Base-by-base conservation (phyloP, 2,888 invertebrate genomes). In the Tachystola acroxantha region DNA sequence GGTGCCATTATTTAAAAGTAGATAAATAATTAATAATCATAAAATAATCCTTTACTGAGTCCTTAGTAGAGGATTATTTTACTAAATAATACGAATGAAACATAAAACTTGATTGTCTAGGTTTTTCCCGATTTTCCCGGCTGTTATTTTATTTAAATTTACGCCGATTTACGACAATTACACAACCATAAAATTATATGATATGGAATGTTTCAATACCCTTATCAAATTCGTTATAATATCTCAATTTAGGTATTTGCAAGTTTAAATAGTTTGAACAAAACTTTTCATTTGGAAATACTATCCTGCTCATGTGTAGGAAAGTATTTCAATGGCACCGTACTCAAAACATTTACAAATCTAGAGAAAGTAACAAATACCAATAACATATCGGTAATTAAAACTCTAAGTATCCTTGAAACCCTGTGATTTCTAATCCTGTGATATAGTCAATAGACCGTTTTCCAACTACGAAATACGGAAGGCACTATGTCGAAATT, bases 341-440 rank as follows among this genome's bases (percentile, higher is more conserved):
- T 26, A 10, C 2, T 40, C 50, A 53, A 54, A 46, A 48, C 57
- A 47, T 33, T 37, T 40, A 32, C 43, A 48, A 10, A 7, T 7
- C 13, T 6, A 16, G 25, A 19, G 11, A 28, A 20, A n/a, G 14
- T 13, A 29, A 24, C 28, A 20, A 29, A 28, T 13, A 14, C 27
- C 5, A 38, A 42, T 41, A 40, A 45, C 39, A 36, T 39, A 52
- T 51, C 39, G 48, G 48, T 37, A 55, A 51, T 46, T 37, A 53
- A 43, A 56, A 52, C 42, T 57, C 53, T 58, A 57, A 51, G 39
- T 58, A 60, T 65, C 55, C 51, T 64, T 64, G 68, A 63, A 75
- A 82, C 82, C 81, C 82, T 82, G 82, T 82, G 72, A 71, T 70
- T 67, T 77, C 76, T 80, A 76, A 78, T 67, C 67, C 65, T 75